A percentile compares a stretch with the other conserved stretches of the same genome.
Evolutionary conservation across 2,888 invertebrate genomes (phyloP).

Genomic region (Rutpela maculata): DNA sequence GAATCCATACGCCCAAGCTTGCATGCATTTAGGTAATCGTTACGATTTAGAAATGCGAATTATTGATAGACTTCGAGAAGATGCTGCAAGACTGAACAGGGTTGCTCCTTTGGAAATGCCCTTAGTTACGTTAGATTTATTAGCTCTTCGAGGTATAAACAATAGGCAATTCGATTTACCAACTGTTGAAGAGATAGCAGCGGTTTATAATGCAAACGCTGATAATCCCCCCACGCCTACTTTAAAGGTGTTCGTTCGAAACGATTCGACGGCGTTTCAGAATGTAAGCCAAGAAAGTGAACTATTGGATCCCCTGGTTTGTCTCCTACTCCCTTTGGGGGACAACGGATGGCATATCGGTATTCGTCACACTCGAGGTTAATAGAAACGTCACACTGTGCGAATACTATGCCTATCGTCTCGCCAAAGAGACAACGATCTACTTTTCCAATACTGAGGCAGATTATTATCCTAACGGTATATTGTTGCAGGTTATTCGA

Average conservation of each 20-base stretch:
- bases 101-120: no score
- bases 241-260: not conserved
- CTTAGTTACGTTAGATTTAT: no score
- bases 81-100: not conserved
- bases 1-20: constrained; percentile 7
- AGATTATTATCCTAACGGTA: constrained; percentile 49
- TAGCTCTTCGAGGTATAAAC: no score
- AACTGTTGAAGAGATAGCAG: not conserved
- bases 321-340: not conserved
- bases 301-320: not conserved
- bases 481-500: constrained; percentile 39
- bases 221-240: not conserved
- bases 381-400: constrained; percentile 1
- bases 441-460: constrained; percentile 28
- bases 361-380: not conserved
- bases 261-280: no score
- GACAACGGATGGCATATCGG: not conserved
- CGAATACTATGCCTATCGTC: constrained; percentile 40
- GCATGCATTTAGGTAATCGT: constrained; percentile 1
- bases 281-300: not conserved
- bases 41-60: not conserved
- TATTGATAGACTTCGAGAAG: not conserved
- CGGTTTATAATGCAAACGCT: not conserved
- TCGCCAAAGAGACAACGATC: constrained; percentile 32
- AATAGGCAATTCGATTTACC: constrained; percentile 10